Conservation (phyloP, 2,113 vertebrate species). For the Columba livia region DNA sequence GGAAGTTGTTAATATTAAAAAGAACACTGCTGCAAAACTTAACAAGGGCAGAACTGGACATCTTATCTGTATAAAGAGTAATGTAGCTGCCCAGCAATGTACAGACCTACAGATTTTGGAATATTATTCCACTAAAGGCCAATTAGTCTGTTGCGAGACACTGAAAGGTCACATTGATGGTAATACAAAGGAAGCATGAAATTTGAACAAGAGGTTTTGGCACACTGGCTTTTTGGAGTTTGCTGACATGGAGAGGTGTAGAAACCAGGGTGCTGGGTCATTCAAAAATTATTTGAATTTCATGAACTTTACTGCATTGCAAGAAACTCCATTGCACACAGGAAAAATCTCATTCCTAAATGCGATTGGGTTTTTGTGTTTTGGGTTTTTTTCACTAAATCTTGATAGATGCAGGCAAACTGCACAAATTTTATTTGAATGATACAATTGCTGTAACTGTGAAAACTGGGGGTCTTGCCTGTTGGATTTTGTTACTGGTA, state of each 20-base stretch:
- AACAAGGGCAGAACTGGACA: neutral
- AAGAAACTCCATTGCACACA: neutral
- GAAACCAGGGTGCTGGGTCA: neutral
- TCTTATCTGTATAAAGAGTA: neutral
- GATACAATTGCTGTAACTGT: neutral
- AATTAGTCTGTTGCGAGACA: neutral
- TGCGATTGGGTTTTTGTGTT: neutral
- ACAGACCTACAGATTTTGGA: neutral
- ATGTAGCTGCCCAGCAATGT: neutral
- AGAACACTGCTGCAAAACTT: neutral
- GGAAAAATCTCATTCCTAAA: neutral
- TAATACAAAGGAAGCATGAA: neutral
- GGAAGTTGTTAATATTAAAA: neutral
- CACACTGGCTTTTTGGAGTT: neutral
- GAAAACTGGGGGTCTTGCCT: neutral
- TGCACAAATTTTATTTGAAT: neutral
- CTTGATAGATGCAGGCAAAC: neutral
- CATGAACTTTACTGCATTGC: neutral
- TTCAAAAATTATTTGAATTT: slow-evolving; percentile 6
- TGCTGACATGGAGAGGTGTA: neutral
- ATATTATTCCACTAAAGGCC: neutral
- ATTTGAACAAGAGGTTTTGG: neutral
- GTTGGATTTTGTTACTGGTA: neutral
- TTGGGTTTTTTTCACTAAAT: neutral
- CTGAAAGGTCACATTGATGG: neutral